A percentile compares a stretch with the other conserved stretches of the same genome.
These are phyloP conservation scores for Nomada hirtipes DNA, from an alignment of 2,888 invertebrate species.

Conservation along the genomic window DNA sequence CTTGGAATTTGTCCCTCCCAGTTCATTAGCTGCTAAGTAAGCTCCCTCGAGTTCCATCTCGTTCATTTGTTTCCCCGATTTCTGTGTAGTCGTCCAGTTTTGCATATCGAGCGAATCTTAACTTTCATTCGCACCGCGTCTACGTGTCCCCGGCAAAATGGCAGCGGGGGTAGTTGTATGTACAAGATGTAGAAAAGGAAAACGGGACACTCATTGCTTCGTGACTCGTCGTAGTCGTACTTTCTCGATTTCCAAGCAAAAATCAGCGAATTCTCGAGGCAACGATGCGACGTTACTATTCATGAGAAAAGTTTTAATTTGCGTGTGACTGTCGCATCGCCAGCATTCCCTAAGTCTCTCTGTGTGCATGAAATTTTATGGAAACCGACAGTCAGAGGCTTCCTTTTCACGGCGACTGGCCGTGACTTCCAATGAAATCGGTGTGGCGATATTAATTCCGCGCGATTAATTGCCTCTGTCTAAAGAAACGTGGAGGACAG, in stretches of 20 bases:
- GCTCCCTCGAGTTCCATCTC: background rate
- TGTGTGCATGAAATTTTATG: constrained; percentile 30
- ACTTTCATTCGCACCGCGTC: constrained; percentile 46
- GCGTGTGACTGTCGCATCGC: constrained; percentile 31
- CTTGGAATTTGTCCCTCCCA: constrained; percentile 1
- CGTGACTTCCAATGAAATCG: constrained; percentile 22
- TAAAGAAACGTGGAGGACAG: too few relatives aligned
- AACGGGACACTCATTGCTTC: background rate
- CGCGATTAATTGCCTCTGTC: constrained; percentile 14
- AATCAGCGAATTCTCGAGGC: constrained; percentile 70
- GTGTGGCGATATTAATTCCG: constrained; percentile 9
- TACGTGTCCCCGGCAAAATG: constrained; percentile 22
- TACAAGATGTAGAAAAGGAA: background rate
- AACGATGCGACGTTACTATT: constrained; percentile 74
- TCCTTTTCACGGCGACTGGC: background rate
- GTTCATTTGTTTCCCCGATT: constrained; percentile 20
- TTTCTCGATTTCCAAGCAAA: constrained; percentile 63
- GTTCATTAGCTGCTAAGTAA: constrained; percentile 24
- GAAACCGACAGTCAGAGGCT: background rate
- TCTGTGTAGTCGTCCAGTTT: constrained; percentile 28
- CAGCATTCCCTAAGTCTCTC: constrained; percentile 20
- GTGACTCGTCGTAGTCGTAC: constrained; percentile 13
- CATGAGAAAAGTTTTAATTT: constrained; percentile 81
- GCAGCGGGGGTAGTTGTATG: background rate
- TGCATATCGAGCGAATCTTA: constrained; percentile 63